Evolutionary conservation across 2,113 vertebrate species (phyloP).

Genomic region (Lampris incognitus): DNA sequence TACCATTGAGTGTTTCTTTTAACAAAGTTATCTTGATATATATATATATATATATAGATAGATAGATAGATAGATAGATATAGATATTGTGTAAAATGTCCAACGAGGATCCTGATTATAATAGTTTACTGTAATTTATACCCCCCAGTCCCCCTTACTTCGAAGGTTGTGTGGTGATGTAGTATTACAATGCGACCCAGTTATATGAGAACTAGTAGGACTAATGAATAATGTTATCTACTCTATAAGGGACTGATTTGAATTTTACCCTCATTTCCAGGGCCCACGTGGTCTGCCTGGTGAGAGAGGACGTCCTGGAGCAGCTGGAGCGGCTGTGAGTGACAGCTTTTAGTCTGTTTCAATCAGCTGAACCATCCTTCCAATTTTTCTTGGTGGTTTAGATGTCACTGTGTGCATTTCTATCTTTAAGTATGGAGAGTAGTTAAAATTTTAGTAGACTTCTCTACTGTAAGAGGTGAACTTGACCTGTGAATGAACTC

Average conservation of each 20-base stretch:
- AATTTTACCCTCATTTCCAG: conserved; percentile 64
- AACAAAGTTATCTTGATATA: too few relatives aligned
- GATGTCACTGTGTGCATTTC: not conserved
- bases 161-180: not conserved
- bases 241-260: not conserved
- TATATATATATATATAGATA: too few relatives aligned
- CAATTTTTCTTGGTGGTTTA: not conserved
- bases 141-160: not conserved
- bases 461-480: not conserved
- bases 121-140: too few relatives aligned
- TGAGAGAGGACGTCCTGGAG: conserved; percentile 94
- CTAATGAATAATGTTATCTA: not conserved
- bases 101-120: too few relatives aligned
- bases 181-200: not conserved
- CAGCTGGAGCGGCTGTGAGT: conserved; percentile 94
- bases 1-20: too few relatives aligned
- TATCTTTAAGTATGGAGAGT: not conserved
- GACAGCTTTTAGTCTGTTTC: not conserved
- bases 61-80: too few relatives aligned
- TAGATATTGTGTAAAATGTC: too few relatives aligned
- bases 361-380: not conserved
- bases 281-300: conserved; percentile 96
- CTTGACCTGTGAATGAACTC: not conserved
- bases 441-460: not conserved
- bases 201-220: not conserved